Conservation (phyloP, 64 coral and sea anemone genomes). For the Pachyseris speciosa region DNA sequence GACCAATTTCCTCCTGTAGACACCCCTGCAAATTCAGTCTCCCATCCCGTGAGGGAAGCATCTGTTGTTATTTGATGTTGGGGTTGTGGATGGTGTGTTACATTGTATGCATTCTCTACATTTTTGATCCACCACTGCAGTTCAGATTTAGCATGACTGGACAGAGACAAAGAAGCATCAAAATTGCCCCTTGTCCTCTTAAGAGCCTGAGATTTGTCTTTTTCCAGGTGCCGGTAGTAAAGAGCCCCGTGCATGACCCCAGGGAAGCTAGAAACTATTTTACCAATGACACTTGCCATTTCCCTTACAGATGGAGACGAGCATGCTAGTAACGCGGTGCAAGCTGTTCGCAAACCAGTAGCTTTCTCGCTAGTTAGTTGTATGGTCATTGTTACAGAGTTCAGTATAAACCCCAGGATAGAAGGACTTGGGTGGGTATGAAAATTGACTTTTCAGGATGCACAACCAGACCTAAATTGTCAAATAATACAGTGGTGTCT, state of each 20-base stretch:
- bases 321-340: background rate
- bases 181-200: slow-evolving; percentile 44
- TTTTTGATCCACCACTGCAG: slow-evolving; percentile 50
- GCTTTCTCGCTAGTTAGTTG: slow-evolving; percentile 29
- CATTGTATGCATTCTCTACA: background rate
- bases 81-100: background rate
- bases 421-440: slow-evolving; percentile 1
- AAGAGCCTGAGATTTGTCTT: slow-evolving; percentile 44
- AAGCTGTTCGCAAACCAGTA: background rate
- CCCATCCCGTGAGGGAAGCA: slow-evolving; percentile 47
- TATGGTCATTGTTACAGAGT: slow-evolving; percentile 23
- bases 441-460: slow-evolving; percentile 9
- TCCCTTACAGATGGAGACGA: background rate
- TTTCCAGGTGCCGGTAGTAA: slow-evolving; percentile 26
- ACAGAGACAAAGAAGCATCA: slow-evolving; percentile 47
- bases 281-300: slow-evolving; percentile 2
- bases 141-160: slow-evolving; percentile 6
- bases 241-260: slow-evolving; percentile 30
- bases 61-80: slow-evolving; percentile 45
- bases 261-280: slow-evolving; percentile 42
- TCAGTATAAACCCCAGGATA: slow-evolving; percentile 31
- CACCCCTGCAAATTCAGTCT: background rate
- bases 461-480: background rate
- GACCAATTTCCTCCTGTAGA: slow-evolving; percentile 51
- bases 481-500: background rate